Base-by-base conservation (phyloP, 2,113 vertebrate genomes). In the Vulpes lagopus region DNA sequence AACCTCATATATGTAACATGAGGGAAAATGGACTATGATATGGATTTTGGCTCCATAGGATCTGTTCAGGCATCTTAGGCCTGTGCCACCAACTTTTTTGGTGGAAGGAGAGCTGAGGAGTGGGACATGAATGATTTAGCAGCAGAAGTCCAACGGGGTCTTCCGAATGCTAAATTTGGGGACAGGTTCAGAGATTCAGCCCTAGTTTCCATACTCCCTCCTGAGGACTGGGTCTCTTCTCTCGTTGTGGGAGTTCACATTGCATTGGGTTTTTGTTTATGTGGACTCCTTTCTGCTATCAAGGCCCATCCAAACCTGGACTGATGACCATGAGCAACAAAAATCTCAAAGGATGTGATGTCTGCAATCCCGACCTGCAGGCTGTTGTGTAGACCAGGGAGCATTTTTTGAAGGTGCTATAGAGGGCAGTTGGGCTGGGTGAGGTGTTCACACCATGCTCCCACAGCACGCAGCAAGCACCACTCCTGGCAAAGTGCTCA, bases 161-260 rank as follows among this genome's bases (percentile, higher is more conserved):
- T 57, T 59, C 65, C 30, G 17, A 85, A 89, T 30, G 14, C 64
- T 67, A 60, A 30, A 8, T 17, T 0, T 49, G 55, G 49, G 32
- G 49, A 64, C 35, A 80, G 35, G 30, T 22, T 57, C 22, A 6
- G 69, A 65, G 69, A 38, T 30, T 55, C 35, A 22, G 23, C n/a
- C 55, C 3, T 49, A 57, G 74, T 69, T 53, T 59, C 60, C 91
- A 55, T 4, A 32, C 20, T 49, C 23, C 49, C 32, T 71, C 53
- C 25, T 0, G 9, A 49, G 8, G 43, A 20, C 43, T 3, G 30
- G 20, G 27, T 53, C 43, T 67, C 43, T 32, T 64, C 35, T 49
- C 57, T 16, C 0, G 0, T 6, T 15, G 30, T 3, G 38, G 57
- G 57, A 20, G 3, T 7, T 17, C 12, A 10, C 4, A 0, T 8